Conservation (phyloP, 2,888 invertebrate genomes). For the Phlogophora meticulosa region DNA sequence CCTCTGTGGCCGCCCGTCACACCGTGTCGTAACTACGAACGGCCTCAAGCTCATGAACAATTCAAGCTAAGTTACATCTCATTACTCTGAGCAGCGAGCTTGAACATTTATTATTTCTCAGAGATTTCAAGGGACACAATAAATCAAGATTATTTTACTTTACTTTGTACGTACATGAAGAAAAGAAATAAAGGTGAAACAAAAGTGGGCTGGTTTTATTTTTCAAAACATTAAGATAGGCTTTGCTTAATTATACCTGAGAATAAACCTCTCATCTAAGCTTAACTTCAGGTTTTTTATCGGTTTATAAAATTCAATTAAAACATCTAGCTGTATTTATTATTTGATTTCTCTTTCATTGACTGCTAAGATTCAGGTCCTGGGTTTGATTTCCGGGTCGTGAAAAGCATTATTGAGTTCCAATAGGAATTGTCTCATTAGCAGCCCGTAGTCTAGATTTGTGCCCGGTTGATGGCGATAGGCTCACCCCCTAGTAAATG, state of each 20-base stretch:
- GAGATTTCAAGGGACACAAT: slow-evolving; percentile 57
- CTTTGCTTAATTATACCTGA: slow-evolving; percentile 8
- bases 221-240: slow-evolving; percentile 5
- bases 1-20: slow-evolving; percentile 36
- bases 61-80: slow-evolving; percentile 66
- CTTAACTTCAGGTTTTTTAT: neutral
- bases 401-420: too few species aligned
- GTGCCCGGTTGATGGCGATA: too few species aligned
- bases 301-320: too few species aligned
- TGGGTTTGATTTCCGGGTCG: too few species aligned
- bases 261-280: slow-evolving; percentile 2
- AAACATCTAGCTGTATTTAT: too few species aligned
- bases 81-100: slow-evolving; percentile 55
- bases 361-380: too few species aligned
- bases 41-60: slow-evolving; percentile 64
- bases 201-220: slow-evolving; percentile 6
- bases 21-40: slow-evolving; percentile 42
- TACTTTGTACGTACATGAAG: slow-evolving; percentile 26
- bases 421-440: too few species aligned
- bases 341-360: too few species aligned
- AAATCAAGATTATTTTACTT: slow-evolving; percentile 51
- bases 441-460: too few species aligned
- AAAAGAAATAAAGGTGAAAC: slow-evolving; percentile 22
- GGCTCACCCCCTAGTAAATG: too few species aligned
- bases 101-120: slow-evolving; percentile 67